Conservation (phyloP, 2,113 vertebrate species). For the Rhegmatorhina hoffmannsi region DNA sequence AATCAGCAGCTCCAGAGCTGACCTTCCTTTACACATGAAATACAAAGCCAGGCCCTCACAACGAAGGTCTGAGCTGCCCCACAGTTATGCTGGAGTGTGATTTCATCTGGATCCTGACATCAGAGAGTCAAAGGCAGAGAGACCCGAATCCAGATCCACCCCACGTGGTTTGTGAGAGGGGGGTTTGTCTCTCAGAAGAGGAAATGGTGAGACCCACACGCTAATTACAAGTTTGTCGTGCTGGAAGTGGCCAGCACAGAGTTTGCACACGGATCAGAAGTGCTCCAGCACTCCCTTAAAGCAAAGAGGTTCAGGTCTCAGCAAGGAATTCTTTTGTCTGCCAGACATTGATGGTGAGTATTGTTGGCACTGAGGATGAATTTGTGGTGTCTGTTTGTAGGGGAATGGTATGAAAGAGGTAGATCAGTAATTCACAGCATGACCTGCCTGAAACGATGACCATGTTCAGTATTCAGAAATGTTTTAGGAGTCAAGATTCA, state of each 20-base stretch:
- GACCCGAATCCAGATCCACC: neutral
- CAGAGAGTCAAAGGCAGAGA: neutral
- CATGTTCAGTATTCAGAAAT: rapidly evolving
- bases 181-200: neutral
- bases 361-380: rapidly evolving
- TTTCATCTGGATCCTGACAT: neutral
- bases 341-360: rapidly evolving
- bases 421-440: neutral
- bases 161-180: neutral
- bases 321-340: neutral
- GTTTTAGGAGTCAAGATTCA: neutral
- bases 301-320: neutral
- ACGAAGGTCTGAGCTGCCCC: neutral
- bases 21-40: neutral
- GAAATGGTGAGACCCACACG: neutral
- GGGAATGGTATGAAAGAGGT: neutral
- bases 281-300: neutral
- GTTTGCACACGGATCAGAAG: neutral
- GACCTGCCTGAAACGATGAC: neutral
- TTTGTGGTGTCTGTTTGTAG: neutral
- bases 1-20: neutral
- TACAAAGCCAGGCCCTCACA: neutral
- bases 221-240: neutral
- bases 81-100: neutral
- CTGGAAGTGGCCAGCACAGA: neutral